These are phyloP conservation scores for Litocranius walleri DNA, from an alignment of 2,113 vertebrate species.

Conservation along the genomic window DNA sequence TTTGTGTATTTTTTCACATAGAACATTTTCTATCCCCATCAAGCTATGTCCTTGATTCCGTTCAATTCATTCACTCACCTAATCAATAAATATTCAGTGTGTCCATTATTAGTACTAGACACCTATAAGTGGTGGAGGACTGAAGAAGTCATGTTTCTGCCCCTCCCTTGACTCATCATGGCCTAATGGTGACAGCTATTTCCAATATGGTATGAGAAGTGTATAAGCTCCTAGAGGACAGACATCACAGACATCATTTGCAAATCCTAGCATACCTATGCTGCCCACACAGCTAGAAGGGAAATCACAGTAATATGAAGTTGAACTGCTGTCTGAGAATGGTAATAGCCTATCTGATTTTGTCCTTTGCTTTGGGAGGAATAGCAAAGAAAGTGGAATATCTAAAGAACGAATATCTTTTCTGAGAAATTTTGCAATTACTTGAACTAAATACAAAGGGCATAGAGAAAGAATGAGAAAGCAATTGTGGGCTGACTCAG, in stretches of 20 bases:
- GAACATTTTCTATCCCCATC: not conserved
- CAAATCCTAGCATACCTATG: not conserved
- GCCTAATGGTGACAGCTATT: not conserved
- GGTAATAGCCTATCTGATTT: not conserved
- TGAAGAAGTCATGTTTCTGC: not conserved
- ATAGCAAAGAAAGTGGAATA: not conserved
- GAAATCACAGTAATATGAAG: not conserved
- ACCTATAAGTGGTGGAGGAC: not conserved
- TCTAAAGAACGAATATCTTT: not conserved
- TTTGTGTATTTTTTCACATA: not conserved
- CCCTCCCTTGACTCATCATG: not conserved
- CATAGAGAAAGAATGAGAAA: not conserved
- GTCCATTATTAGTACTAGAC: not conserved
- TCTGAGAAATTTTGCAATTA: not conserved
- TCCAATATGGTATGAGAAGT: not conserved
- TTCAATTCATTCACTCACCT: not conserved
- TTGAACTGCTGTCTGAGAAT: not conserved
- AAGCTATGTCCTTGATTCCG: not conserved
- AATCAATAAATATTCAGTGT: not conserved
- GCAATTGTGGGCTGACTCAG: constrained; percentile 31
- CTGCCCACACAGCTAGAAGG: not conserved
- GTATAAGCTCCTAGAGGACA: not conserved
- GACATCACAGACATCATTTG: not conserved
- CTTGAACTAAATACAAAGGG: not conserved
- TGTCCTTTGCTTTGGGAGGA: not conserved